Base-by-base conservation (phyloP, 2,113 vertebrate species). In the Syrrhaptes paradoxus region DNA sequence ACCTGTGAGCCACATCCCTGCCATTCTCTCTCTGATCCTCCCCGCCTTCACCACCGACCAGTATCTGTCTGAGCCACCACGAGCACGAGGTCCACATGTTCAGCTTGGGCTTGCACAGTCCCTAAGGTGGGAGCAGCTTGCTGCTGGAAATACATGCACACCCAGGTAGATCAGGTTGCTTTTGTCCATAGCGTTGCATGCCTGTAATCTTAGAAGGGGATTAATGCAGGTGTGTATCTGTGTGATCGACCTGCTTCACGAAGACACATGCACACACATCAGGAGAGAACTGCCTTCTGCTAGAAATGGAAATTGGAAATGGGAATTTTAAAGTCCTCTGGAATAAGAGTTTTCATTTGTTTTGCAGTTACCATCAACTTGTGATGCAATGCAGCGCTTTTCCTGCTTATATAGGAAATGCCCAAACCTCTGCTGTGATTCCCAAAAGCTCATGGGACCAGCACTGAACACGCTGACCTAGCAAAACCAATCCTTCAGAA, bases 31-130 rank as follows among this genome's bases (percentile, higher is more conserved):
- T 46, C 16, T 67, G 28, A 18, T 46, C 26, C 36, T 67, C 22
- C 31, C 62, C 16, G 9, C 19, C 34, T 80, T 51, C 41, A 57
- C 10, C 26, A n/a, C 17, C 0, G 3, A 26, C 15, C 52, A 34
- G 75, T 62, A 38, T 16, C 11, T 2, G 0, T 21, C 38, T 34
- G 11, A 59, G 79, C 24, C 11, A 3, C 34, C 6, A 1, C 1
- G 4, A 80, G 38, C 31, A 9, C 4, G 17, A 66, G 22, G 14
- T 61, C 17, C n/a, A 32, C 4, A 1, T 29, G 34, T 20, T n/a
- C 0, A 0, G 28, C 31, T 43, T n/a, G 29, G 29, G 16, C 8
- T 70, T 41, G 51, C n/a, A 31, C 4, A 21, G 48, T 48, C 25
- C 17, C 15, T 24, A 24, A 57, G 26, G 36, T 9, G 7, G 41